Conservation (phyloP, 1,140 invertebrate species). For the Drosophila aff. region DNA sequence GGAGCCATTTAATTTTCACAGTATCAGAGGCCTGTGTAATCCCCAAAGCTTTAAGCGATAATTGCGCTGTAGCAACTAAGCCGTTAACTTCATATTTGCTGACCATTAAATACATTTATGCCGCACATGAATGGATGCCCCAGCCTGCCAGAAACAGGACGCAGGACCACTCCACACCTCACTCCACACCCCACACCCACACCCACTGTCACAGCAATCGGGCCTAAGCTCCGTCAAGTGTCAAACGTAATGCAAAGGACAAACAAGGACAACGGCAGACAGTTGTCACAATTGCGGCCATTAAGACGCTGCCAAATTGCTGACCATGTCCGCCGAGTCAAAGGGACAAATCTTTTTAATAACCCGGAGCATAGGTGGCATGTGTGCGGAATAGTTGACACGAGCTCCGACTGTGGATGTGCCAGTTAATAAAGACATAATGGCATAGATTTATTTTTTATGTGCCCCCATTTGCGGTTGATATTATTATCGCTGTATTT, state of each 20-base stretch:
- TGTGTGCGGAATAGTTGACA: constrained; percentile 70
- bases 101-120: constrained; percentile 73
- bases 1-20: constrained; percentile 8
- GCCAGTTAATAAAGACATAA: constrained; percentile 82
- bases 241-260: constrained; percentile 70
- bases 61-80: constrained; percentile 63
- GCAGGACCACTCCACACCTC: neutral
- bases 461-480: constrained; percentile 70
- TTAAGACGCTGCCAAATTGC: constrained; percentile 75
- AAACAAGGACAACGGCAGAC: constrained; percentile 53
- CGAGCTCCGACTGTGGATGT: constrained; percentile 25
- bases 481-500: constrained; percentile 70
- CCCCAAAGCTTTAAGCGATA: constrained; percentile 33
- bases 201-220: constrained; percentile 71
- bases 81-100: constrained; percentile 79
- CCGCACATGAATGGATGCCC: constrained; percentile 19
- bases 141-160: neutral
- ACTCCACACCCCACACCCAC: constrained; percentile 5
- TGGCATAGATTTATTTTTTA: constrained; percentile 79
- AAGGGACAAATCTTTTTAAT: constrained; percentile 81
- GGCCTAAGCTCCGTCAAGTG: constrained; percentile 79
- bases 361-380: constrained; percentile 55
- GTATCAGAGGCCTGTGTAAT: constrained; percentile 1
- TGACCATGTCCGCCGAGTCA: constrained; percentile 52
- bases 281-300: constrained; percentile 70